phyloP scores from a whole-genome alignment of 2,888 invertebrate species.

The Caenorhabditis plicata region DNA sequence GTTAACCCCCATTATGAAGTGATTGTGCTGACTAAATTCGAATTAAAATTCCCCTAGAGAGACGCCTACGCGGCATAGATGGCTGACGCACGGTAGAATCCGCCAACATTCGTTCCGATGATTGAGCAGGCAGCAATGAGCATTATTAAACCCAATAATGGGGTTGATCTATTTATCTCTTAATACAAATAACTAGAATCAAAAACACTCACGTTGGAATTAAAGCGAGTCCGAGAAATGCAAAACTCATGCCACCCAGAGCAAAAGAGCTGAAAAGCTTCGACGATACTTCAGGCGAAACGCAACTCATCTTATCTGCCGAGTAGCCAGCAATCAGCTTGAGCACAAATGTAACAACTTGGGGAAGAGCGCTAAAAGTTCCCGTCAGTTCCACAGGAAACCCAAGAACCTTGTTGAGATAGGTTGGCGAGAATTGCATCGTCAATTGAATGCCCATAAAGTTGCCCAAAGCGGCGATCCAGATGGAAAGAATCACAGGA shows the following conservation, averaged over 20 bases:
- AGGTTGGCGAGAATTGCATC: slow-evolving; percentile 34
- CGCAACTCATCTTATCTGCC: slow-evolving; percentile 26
- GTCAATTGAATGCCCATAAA: slow-evolving; percentile 35
- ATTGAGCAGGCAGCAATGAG: slow-evolving; percentile 23
- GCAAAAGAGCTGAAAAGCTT: slow-evolving; percentile 30
- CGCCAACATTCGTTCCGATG: slow-evolving; percentile 33
- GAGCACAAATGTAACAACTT: slow-evolving; percentile 23
- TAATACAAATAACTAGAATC: too few species aligned
- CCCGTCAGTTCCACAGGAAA: slow-evolving; percentile 30
- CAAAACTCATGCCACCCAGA: slow-evolving; percentile 21
- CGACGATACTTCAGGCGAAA: slow-evolving; percentile 11
- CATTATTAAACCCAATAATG: slow-evolving; percentile 18
- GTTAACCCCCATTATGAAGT: slow-evolving; percentile 34
- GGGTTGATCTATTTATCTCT: too few species aligned
- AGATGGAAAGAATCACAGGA: slow-evolving; percentile 21
- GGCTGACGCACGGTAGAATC: slow-evolving; percentile 26
- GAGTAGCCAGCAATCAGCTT: slow-evolving; percentile 25
- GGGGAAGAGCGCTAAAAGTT: slow-evolving; percentile 25
- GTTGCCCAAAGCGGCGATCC: slow-evolving; percentile 26
- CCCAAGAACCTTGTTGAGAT: slow-evolving; percentile 27
- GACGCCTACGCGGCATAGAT: slow-evolving; percentile 24
- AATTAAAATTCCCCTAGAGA: background rate
- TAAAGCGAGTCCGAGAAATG: slow-evolving; percentile 24
- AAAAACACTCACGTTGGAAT: slow-evolving; percentile 17
- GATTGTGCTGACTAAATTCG: slow-evolving; percentile 28